These are phyloP conservation scores for Lochmaea crataegi DNA, from an alignment of 2,888 invertebrate species.

Conservation along the genomic window DNA sequence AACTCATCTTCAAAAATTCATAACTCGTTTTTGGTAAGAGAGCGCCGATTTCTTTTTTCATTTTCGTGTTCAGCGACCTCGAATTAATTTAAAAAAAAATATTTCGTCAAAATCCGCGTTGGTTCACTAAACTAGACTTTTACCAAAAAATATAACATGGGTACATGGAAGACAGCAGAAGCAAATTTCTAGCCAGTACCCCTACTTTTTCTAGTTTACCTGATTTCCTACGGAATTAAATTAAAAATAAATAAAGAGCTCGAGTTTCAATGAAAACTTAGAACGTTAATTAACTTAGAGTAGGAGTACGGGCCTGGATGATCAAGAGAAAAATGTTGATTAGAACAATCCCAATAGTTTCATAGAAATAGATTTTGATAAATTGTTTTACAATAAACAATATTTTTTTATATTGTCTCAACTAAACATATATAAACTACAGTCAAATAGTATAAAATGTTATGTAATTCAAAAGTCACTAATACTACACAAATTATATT, in stretches of 20 bases:
- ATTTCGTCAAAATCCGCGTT: too few species aligned
- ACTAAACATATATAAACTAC: slow-evolving; percentile 19
- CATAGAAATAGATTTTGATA: slow-evolving; percentile 18
- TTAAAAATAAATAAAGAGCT: too few species aligned
- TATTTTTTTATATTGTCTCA: slow-evolving; percentile 16
- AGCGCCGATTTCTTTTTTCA: too few species aligned
- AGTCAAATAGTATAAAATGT: slow-evolving; percentile 42
- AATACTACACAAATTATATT: slow-evolving; percentile 36
- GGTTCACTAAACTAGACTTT: too few species aligned
- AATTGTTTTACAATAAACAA: slow-evolving; percentile 25
- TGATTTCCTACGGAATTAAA: neutral
- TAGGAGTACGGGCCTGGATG: neutral
- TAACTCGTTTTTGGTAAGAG: too few species aligned
- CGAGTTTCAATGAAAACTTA: too few species aligned
- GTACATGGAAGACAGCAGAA: slow-evolving; percentile 19
- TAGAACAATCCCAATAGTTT: slow-evolving; percentile 26
- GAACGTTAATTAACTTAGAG: neutral
- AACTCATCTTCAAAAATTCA: too few species aligned
- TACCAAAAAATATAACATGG: neutral
- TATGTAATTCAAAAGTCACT: slow-evolving; percentile 43
- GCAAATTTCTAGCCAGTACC: neutral
- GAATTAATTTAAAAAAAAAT: too few species aligned
- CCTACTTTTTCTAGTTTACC: neutral
- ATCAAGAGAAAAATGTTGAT: slow-evolving; percentile 10
- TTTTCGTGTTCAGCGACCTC: too few species aligned